Evolutionary conservation across 2,888 invertebrate genomes (phyloP), one percentile per base, ranked within the genome.

Genomic region (Cepaea hortensis): DNA sequence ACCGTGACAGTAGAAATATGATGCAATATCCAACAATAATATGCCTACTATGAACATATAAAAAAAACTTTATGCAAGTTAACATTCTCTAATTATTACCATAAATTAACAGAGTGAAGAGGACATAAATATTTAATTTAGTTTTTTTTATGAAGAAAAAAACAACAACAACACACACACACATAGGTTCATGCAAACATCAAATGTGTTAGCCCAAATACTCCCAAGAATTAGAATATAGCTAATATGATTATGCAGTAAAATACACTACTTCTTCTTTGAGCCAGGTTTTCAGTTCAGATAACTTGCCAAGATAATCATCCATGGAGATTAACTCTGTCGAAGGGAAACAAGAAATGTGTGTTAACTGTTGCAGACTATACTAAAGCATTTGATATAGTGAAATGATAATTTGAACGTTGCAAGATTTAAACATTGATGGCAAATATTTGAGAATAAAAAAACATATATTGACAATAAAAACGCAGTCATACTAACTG

Each of bases 211-310:
- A 18, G 18, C n/a, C 13, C 68, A 68, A 5, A 11, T 18, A 20
- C 5, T 68, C n/a, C 13, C 68, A 68, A 5, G 6, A 4, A 20
- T 20, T 68, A 68, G n/a, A 68, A 18, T 7, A 68, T n/a, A 68
- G 13, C 18, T 20, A 68, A 18, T 18, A 20, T 68, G 5, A 18
- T 68, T 5, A 18, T 5, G 20, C n/a, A 20, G 1, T 20, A 50
- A 76, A 15, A 76, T 3, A 79, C n/a, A 87, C 85, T 89, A 93
- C 93, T 91, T 93, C 91, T 86, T 93, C 93, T 81, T 88, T 88
- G 20, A 93, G 90, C 93, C 93, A 93, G 81, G 90, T 90, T 76
- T 91, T 91, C 83, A 93, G 91, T 84, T 93, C 92, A 48, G 90
- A 82, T 86, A 92, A 92, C 85, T 92, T 93, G 84, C 90, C 89